These are phyloP conservation scores for Campoletis sonorensis DNA, from an alignment of 1,140 invertebrate genomes.

Conservation along the genomic window DNA sequence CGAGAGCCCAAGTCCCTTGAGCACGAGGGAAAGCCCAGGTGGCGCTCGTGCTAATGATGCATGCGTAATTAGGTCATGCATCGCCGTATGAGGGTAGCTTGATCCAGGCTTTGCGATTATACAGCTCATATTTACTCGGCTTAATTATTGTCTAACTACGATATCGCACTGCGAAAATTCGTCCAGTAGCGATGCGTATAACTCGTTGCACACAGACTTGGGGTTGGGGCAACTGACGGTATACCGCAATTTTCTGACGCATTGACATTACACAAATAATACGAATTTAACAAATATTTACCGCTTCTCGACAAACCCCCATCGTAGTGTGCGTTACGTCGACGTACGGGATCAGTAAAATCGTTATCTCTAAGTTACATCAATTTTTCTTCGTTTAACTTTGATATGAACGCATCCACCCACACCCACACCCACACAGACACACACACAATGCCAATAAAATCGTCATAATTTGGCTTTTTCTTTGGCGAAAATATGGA, in stretches of 20 bases:
- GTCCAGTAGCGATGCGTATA: neutral
- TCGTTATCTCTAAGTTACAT: neutral
- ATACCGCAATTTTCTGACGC: slow-evolving; percentile 26
- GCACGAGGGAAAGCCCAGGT: slow-evolving; percentile 6
- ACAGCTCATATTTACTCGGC: slow-evolving; percentile 32
- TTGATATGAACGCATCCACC: neutral
- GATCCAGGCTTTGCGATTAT: slow-evolving; percentile 19
- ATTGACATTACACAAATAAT: neutral
- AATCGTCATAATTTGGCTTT: too few relatives aligned
- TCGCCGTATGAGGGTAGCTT: neutral
- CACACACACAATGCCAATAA: too few relatives aligned
- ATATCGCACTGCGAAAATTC: slow-evolving; percentile 17
- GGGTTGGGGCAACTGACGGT: neutral
- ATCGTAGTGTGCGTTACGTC: neutral
- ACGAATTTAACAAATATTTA: neutral
- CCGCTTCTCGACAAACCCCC: neutral
- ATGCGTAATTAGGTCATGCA: slow-evolving; percentile 29
- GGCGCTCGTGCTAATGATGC: slow-evolving; percentile 32
- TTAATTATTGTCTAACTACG: slow-evolving; percentile 7
- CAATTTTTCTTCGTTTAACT: neutral
- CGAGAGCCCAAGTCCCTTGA: slow-evolving; percentile 8
- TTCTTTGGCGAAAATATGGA: too few relatives aligned
- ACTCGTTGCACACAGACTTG: neutral
- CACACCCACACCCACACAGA: too few relatives aligned
- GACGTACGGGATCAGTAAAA: neutral